Conservation (phyloP, 2,797 vertebrate species). For the Falco berigora region DNA sequence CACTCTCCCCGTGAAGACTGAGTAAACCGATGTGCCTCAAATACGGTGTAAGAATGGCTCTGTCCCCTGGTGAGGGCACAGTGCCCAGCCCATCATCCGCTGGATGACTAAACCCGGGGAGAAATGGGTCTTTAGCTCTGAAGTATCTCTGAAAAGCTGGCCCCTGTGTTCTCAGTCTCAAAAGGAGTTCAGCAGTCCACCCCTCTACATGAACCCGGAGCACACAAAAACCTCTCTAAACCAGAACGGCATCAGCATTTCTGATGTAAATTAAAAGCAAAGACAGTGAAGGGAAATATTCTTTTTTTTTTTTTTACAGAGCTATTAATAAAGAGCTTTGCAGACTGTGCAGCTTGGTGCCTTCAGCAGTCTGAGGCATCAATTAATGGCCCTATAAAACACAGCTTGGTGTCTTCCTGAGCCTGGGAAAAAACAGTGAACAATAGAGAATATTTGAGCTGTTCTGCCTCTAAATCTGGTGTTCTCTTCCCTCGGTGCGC, state of each 20-base stretch:
- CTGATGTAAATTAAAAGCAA: conserved; percentile 40
- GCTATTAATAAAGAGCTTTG: conserved; percentile 51
- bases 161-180: neutral
- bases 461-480: neutral
- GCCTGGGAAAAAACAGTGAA: neutral
- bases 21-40: neutral
- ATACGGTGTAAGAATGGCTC: rapidly evolving
- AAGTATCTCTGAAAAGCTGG: neutral
- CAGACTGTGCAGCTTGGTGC: neutral
- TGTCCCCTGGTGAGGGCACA: neutral
- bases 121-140: neutral
- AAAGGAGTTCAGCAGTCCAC: neutral
- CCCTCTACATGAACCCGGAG: neutral
- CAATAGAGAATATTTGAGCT: neutral
- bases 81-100: neutral
- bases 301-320: neutral
- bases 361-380: conserved; percentile 31
- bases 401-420: conserved; percentile 15
- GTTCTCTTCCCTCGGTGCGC: neutral
- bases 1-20: neutral
- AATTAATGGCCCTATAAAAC: conserved; percentile 19
- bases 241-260: neutral
- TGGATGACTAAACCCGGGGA: neutral
- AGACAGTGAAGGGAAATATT: neutral
- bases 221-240: neutral